Evolutionary conservation across 1,140 invertebrate genomes (phyloP).

Genomic region (Drosophila insularis): DNA sequence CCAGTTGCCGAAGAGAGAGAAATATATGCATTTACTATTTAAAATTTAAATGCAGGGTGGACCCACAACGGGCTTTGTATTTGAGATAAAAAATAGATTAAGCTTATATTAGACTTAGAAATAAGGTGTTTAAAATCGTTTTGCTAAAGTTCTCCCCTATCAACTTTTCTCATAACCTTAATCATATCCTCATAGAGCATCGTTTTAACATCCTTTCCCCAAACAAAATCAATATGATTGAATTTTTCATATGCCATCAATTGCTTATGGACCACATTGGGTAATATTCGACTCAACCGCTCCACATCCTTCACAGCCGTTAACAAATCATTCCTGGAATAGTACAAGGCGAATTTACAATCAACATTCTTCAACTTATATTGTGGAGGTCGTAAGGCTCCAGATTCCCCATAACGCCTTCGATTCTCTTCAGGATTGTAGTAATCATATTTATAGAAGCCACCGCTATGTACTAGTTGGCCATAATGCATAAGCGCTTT

Average conservation of each 20-base stretch:
- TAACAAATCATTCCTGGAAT: slow-evolving; percentile 52
- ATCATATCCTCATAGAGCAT: slow-evolving; percentile 81
- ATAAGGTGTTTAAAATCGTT: no score
- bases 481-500: slow-evolving; percentile 46
- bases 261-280: slow-evolving; percentile 81
- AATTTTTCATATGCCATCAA: slow-evolving; percentile 78
- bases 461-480: slow-evolving; percentile 45
- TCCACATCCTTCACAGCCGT: slow-evolving; percentile 57
- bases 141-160: slow-evolving; percentile 40
- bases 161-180: slow-evolving; percentile 67
- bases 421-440: slow-evolving; percentile 30
- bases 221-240: slow-evolving; percentile 84
- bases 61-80: no score
- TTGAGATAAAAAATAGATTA: no score
- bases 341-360: slow-evolving; percentile 64
- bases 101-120: no score
- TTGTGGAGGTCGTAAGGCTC: slow-evolving; percentile 19
- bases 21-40: no score
- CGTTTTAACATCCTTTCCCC: slow-evolving; percentile 82
- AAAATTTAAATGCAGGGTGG: no score
- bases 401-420: slow-evolving; percentile 20
- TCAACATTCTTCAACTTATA: slow-evolving; percentile 55
- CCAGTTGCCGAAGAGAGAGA: no score
- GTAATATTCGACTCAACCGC: slow-evolving; percentile 75
- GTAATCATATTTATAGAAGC: slow-evolving; percentile 54